Evolutionary conservation across 2,888 invertebrate genomes (phyloP), one percentile per base, ranked within the genome.

Genomic region (Cephus sareptanus): DNA sequence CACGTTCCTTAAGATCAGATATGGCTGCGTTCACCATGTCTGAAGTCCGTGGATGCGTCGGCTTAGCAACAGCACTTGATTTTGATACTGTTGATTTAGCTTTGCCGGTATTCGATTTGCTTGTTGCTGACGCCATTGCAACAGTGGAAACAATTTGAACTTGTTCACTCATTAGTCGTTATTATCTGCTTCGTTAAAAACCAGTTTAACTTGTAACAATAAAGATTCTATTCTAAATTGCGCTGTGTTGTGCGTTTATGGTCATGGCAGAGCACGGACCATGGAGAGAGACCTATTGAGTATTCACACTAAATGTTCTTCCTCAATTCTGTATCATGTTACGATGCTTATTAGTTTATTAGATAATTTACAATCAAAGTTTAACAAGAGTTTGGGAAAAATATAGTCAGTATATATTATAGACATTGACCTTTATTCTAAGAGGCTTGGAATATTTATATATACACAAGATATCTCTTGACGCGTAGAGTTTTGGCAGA

Each of bases 21-120:
- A 93, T 92, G 12, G 94, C 94, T 78, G 88, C 91, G 83, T 92
- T 92, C 3, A 94, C 94, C 94, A 94, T 94, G 31, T 90, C 90
- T 11, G 92, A 86, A 3, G 92, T 92, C 73, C 90, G 91, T 3
- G 93, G 93, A 87, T 93, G 93, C 69, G 86, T 81, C 4, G 92
- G 89, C 81, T 89, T 92, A 87, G 87, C 85, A 76, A 88, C 89
- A 4, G 87, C 85, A 81, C 88, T 88, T n/a, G 84, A 83, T 31
- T 83, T 82, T 15, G 79, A 76, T 6, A 71, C 33, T n/a, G 56
- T 56, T 9, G 56, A 56, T 9, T 56, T 56, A 9, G 56, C 56
- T 56, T 56, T 56, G 23, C 56, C 56, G 56, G 9, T 56, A 56
- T 23, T 56, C 23, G 56, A 56, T 23, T 56, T 56, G 56, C 23